Percentiles rank a stretch among this genome's conserved stretches.
Evolutionary conservation across 2,888 invertebrate genomes (phyloP).

Genomic region (Dolichomitus sp.): DNA sequence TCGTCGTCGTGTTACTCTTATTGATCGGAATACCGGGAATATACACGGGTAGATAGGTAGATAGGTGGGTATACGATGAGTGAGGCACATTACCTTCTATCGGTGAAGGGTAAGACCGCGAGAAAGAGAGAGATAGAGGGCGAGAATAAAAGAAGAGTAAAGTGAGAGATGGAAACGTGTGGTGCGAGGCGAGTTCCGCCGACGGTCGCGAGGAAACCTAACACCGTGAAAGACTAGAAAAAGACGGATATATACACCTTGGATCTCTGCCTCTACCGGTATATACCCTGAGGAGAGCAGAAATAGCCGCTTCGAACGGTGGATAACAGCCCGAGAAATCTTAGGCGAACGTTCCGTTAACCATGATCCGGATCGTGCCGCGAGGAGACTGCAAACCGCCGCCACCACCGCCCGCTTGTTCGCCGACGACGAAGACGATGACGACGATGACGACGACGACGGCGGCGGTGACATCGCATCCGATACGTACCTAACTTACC

Average conservation of each 20-base stretch:
- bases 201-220: slow-evolving; percentile 72
- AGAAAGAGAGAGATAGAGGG: slow-evolving; percentile 28
- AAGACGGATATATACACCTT: slow-evolving; percentile 12
- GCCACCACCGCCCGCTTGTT: slow-evolving; percentile 43
- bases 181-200: slow-evolving; percentile 51
- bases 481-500: slow-evolving; percentile 62
- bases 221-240: slow-evolving; percentile 67
- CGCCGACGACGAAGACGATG: slow-evolving; percentile 12
- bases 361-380: slow-evolving; percentile 72
- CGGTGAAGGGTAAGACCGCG: slow-evolving; percentile 7
- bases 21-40: slow-evolving; percentile 78
- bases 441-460: slow-evolving; percentile 27
- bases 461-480: slow-evolving; percentile 53
- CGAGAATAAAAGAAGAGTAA: slow-evolving; percentile 59
- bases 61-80: slow-evolving; percentile 38
- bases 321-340: slow-evolving; percentile 74
- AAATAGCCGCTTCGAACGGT: slow-evolving; percentile 68
- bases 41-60: slow-evolving; percentile 26
- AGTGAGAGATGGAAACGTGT: slow-evolving; percentile 46
- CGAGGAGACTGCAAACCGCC: slow-evolving; percentile 53
- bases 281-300: slow-evolving; percentile 48
- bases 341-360: slow-evolving; percentile 77
- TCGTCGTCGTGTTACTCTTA: slow-evolving; percentile 74
- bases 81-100: slow-evolving; percentile 51
- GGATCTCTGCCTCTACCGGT: slow-evolving; percentile 31